Base-by-base conservation (phyloP, 92 coral and sea anemone genomes). In the Epizoanthus fatuus region DNA sequence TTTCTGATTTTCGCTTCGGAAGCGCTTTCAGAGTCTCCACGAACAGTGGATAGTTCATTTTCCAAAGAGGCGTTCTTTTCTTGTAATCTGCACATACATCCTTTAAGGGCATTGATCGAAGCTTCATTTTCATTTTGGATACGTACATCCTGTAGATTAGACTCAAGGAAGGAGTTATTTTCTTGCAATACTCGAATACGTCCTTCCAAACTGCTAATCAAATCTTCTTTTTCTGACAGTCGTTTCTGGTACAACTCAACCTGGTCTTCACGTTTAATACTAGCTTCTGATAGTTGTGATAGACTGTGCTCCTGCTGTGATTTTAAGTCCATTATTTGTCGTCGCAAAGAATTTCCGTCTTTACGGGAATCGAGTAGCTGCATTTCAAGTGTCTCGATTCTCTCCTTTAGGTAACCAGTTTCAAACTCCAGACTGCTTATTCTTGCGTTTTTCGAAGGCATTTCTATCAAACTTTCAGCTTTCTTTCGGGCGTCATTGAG, bases 341-440 rank as follows among this genome's bases (percentile, higher is more conserved):
- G 39, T 7, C 69, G 82, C 17, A 60, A 42, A 17, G 44, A 37
- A 44, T 77, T 59, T 6, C 25, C 3, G 17, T 77, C 82, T 77
- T 60, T 77, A 17, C 69, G 82, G 25, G 70, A 17, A 62, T 77
- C 71, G 17, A 77, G 32, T 42, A 77, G 69, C 45, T 77, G 70
- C 53, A 20, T 44, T 60, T 77, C 82, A 77, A 77, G 82, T 39
- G 69, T 62, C 53, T 77, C 51, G 8, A 60, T 47, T 77, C 82
- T 60, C 9, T 77, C 82, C 56, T 77, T 77, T 39, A 60, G 63
- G 25, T 77, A 77, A 20, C 19, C 35, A 44, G 62, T 60, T 77
- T 77, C 82, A 60, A 77, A 77, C 47, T 77, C 57, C 29, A 77
- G 70, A 19, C 82, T 60, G 70, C 40, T 60, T 40, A 77, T 77